Base-by-base conservation (phyloP, 1,140 invertebrate species). In the Zaprionus ghesquierei region DNA sequence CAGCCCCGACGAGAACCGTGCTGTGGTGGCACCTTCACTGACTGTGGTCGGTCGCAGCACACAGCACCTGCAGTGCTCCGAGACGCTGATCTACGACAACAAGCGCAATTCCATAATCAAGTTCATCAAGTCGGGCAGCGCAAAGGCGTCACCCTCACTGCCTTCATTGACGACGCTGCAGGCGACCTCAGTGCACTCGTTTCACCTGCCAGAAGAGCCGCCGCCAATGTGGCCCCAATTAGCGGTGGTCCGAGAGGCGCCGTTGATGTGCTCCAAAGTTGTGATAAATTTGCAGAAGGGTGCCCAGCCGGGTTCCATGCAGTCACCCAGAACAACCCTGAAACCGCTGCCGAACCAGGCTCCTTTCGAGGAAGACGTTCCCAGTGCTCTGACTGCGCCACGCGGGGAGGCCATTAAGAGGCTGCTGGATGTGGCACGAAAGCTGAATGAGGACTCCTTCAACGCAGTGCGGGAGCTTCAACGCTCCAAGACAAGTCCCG, bases 41-140 rank as follows among this genome's bases (percentile, higher is more conserved):
- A 22, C 53, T 9, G 55, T 84, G 0, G 5, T 60, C 6, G 81
- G 74, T 4, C 64, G 77, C 33, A 25, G 64, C 3, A 66, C 20
- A 5, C 82, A 87, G 20, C 22, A 54, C 13, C 46, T 87, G 5
- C 51, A 72, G 12, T 29, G 23, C 4, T 81, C 78, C 0, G 25
- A 86, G 31, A 81, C 78, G 1, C 18, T 70, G n/a, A 76, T 87
- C 68, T 76, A 68, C 23, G 82, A 86, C 33, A 66, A 81, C 35
- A 62, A 25, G 9, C 23, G 23, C n/a, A 76, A 81, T 15, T 31
- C 49, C 13, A 60, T 78, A 1, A 54, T 73, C 9, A 76, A 60
- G 27, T 44, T 33, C 15, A 8, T 51, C 13, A 58, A 44, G 10
- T n/a, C 6, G 3, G 6, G 10, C 8, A 10, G n/a, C 31, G 4